Evolutionary conservation across 2,888 invertebrate species (phyloP).

Genomic region (Spialia ferax): DNA sequence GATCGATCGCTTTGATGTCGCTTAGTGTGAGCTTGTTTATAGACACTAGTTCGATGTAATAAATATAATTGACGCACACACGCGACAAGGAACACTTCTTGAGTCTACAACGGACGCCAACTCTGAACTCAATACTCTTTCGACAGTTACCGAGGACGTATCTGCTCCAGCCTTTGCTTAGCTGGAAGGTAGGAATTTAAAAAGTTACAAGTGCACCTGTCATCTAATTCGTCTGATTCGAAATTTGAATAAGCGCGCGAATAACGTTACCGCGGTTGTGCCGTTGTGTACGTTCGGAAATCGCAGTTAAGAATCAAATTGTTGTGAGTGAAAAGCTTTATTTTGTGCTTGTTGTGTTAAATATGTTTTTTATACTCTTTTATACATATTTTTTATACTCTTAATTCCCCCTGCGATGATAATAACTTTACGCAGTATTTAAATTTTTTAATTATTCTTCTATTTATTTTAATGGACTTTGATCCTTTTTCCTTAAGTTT

Average conservation of each 20-base stretch:
- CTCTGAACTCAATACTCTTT: conserved; percentile 79
- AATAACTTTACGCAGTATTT: not conserved
- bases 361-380: not conserved
- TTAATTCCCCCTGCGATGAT: not conserved
- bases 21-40: conserved; percentile 75
- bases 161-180: conserved; percentile 67
- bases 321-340: conserved; percentile 63
- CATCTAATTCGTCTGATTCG: conserved; percentile 46
- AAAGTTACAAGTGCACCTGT: conserved; percentile 47
- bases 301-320: conserved; percentile 53
- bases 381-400: conserved; percentile 5
- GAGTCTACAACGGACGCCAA: conserved; percentile 70
- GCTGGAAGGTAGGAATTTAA: conserved; percentile 51
- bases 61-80: conserved; percentile 83
- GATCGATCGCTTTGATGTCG: conserved; percentile 83
- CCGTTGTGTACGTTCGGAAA: conserved; percentile 61
- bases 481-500: no score
- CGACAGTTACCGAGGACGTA: conserved; percentile 78
- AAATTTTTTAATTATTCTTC: no score
- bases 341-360: conserved; percentile 37
- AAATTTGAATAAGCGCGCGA: conserved; percentile 67
- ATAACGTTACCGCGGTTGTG: conserved; percentile 55
- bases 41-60: conserved; percentile 77
- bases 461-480: no score
- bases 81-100: conserved; percentile 70